Conservation (phyloP, 2,797 vertebrate species). For the Danio aesculapii region DNA sequence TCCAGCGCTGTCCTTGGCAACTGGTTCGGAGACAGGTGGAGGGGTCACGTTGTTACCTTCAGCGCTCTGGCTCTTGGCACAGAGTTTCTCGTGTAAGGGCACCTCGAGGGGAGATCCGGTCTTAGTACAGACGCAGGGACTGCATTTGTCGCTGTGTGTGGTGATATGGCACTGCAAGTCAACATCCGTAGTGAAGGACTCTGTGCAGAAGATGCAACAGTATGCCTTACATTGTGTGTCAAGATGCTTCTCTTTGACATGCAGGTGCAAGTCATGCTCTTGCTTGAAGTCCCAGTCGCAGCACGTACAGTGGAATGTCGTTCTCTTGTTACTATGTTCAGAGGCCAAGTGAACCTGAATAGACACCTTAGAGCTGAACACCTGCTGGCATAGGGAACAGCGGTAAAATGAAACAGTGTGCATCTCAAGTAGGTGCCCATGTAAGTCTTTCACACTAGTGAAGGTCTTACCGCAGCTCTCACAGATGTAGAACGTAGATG, state of each 20-base stretch:
- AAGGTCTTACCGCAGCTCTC: conserved; percentile 99
- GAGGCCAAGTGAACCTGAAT: conserved; percentile 97
- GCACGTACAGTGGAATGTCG: conserved; percentile 95
- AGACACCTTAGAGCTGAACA: conserved; percentile 97
- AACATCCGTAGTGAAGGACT: conserved; percentile 96
- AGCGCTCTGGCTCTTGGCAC: conserved; percentile 91
- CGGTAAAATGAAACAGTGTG: conserved; percentile 98
- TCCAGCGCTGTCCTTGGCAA: conserved; percentile 42
- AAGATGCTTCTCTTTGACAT: conserved; percentile 96
- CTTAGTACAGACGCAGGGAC: conserved; percentile 98
- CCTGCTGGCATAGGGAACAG: conserved; percentile 97
- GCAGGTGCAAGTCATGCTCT: conserved; percentile 93
- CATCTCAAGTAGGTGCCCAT: conserved; percentile 98
- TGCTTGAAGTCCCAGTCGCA: conserved; percentile 99
- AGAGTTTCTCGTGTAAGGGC: conserved; percentile 95
- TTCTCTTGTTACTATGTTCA: conserved; percentile 98
- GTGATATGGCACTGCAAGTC: conserved; percentile 99
- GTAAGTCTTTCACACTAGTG: conserved; percentile 95
- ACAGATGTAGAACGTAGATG: conserved; percentile 97
- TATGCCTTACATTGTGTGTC: conserved; percentile 95
- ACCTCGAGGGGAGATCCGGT: conserved; percentile 96
- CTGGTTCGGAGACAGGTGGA: conserved; percentile 47
- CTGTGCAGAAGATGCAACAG: conserved; percentile 97
- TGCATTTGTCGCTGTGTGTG: conserved; percentile 97
- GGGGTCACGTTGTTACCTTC: conserved; percentile 63